Base-by-base conservation (phyloP, 2,888 invertebrate species). In the Cordilura impudica region DNA sequence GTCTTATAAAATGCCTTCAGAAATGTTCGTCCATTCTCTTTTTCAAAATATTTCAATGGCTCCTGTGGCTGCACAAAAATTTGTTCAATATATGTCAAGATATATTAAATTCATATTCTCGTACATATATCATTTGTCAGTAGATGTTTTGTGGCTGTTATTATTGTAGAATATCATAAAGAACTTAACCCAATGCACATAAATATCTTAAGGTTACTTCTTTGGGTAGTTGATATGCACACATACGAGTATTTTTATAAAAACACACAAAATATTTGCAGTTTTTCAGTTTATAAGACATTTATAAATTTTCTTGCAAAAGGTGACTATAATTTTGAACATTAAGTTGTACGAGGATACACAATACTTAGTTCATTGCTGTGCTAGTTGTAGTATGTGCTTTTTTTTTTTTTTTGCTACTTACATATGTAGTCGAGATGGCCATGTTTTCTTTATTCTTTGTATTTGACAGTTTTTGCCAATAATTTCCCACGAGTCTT, bases 401-500 rank as follows among this genome's bases (percentile, higher is more conserved):
- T 60, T 60, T 19, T 63, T 63, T n/a, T n/a, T n/a, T n/a, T n/a
- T n/a, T n/a, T n/a, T n/a, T n/a, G n/a, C n/a, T n/a, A n/a, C n/a
- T n/a, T n/a, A n/a, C n/a, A n/a, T 35, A 56, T 23, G 54, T 29
- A 54, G 16, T 4, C n/a, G 14, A 51, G 23, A 18, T 58, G 53
- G 63, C 53, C 71, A 51, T 66, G 65, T 60, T 71, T 65, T 61
- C 56, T 29, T 60, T 49, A n/a, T 56, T 70, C 65, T 43, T 63
- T 72, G 78, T 61, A 51, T 61, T 71, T 61, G 70, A 53, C 54
- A 79, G 58, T 79, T 78, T 77, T 79, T 70, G 58, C 71, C 54
- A 63, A 72, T 82, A 81, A 81, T 81, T 82, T 82, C 82, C 82
- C 82, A 18, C 12, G 78, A 78, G 82, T 61, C 63, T 58, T 69